phyloP scores from a whole-genome alignment of 2,888 invertebrate genomes.

The Xylocampa areola region DNA sequence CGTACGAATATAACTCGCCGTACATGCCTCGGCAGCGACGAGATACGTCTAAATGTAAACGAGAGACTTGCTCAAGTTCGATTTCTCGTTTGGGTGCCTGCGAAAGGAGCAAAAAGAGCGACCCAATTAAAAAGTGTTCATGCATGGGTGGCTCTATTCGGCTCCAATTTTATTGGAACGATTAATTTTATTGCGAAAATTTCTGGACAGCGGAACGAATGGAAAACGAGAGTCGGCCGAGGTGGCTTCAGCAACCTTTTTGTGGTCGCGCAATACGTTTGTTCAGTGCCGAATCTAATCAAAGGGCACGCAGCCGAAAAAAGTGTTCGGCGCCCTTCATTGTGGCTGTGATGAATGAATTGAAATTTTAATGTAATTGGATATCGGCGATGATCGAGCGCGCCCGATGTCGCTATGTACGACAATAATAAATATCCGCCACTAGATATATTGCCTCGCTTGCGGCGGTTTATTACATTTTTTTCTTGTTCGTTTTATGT shows the following conservation, averaged over 20 bases:
- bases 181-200: conserved; percentile 89
- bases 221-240: conserved; percentile 78
- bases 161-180: conserved; percentile 87
- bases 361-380: conserved; percentile 82
- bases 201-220: conserved; percentile 88
- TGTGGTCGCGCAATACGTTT: conserved; percentile 81
- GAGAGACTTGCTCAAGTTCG: conserved; percentile 76
- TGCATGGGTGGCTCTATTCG: conserved; percentile 86
- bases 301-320: conserved; percentile 76
- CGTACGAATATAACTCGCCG: conserved; percentile 7
- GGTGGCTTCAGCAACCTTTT: conserved; percentile 78
- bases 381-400: conserved; percentile 70
- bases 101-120: conserved; percentile 82
- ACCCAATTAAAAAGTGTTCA: conserved; percentile 89
- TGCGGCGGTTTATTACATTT: conserved; percentile 44
- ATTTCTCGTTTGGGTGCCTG: conserved; percentile 80
- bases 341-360: conserved; percentile 77
- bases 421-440: conserved; percentile 63
- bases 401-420: conserved; percentile 52
- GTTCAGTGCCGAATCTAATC: conserved; percentile 81
- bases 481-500: conserved; percentile 49
- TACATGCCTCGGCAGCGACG: conserved; percentile 10
- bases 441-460: conserved; percentile 58
- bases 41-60: conserved; percentile 54
- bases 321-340: conserved; percentile 68